Base-by-base conservation (phyloP, 2,888 invertebrate genomes). In the Abrostola triplasia region DNA sequence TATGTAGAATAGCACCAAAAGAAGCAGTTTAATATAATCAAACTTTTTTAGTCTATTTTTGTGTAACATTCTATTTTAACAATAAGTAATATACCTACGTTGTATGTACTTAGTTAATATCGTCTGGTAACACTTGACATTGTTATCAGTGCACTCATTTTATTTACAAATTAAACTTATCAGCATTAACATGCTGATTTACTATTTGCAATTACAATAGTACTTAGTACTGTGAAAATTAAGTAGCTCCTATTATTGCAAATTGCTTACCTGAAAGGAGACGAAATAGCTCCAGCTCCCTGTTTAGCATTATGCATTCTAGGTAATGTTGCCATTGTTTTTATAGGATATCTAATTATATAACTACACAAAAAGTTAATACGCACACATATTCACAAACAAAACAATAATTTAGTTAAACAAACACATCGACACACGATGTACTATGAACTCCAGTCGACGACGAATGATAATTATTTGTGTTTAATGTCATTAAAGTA, bases 281-380 rank as follows among this genome's bases (percentile, higher is more conserved):
- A 89, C 9, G 92, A 79, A 74, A 92, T 83, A 76, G n/a, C n/a
- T n/a, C 76, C 84, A 79, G 83, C 84, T 68, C 85, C 90, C 78
- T 91, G 90, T 84, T 91, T 94, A 62, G 93, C 88, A 79, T 82
- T 86, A 79, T 91, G 90, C 85, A 89, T 90, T 76, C 94, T 87
- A 35, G 94, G 94, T 83, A 94, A 90, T 73, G 94, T 94, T 83
- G 94, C 94, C 94, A 94, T 94, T 81, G 77, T 83, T 65, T n/a
- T 62, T 59, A 51, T 62, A 36, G 59, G 42, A 51, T 24, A 52
- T 64, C 53, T 64, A 63, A 70, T 71, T 67, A 62, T 57, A 71
- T 65, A 72, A 78, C 63, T 60, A 76, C 60, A 77, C 63, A 55
- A 73, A 70, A 78, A 69, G 62, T 74, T 73, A 61, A 59, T 44